phyloP scores from a whole-genome alignment of 2,113 vertebrate genomes.

The Takifugu bimaculatus region DNA sequence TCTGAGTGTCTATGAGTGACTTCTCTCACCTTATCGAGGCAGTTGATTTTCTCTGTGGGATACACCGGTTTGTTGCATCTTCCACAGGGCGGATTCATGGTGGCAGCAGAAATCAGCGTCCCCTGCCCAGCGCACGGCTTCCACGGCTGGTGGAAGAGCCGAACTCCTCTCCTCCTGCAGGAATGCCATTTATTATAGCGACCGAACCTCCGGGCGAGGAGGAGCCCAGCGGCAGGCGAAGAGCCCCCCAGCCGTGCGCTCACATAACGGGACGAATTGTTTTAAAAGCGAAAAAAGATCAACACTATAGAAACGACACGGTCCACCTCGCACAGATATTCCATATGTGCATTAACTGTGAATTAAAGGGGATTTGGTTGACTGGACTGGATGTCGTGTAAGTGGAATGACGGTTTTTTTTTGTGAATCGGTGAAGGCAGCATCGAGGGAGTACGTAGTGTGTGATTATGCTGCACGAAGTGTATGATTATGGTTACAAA shows the following conservation, averaged over 20 bases:
- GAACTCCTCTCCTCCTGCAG: constrained; percentile 3
- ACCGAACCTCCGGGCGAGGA: constrained; percentile 21
- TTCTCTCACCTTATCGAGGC: constrained; percentile 87
- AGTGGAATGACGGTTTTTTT: too few relatives aligned
- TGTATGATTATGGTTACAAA: too few relatives aligned
- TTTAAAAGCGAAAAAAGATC: too few relatives aligned
- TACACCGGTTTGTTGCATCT: constrained; percentile 93
- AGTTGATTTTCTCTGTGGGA: constrained; percentile 97
- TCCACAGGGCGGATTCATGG: constrained; percentile 90
- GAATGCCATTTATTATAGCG: constrained; percentile 22
- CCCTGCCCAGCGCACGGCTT: background rate
- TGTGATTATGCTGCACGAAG: too few relatives aligned
- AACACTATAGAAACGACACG: too few relatives aligned
- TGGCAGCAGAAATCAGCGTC: constrained; percentile 1
- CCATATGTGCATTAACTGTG: too few relatives aligned
- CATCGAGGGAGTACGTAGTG: too few relatives aligned
- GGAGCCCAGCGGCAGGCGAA: constrained; percentile 28
- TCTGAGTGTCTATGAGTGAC: too few relatives aligned
- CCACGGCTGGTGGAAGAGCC: background rate
- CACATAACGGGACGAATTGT: background rate
- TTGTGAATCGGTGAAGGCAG: too few relatives aligned
- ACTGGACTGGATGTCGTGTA: too few relatives aligned
- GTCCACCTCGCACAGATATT: too few relatives aligned
- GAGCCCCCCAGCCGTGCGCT: background rate
- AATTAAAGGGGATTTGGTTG: too few relatives aligned